A percentile compares a stretch with the other conserved stretches of the same genome.
These are phyloP conservation scores for Solenopsis fugax DNA, from an alignment of 1,140 invertebrate species.

Conservation along the genomic window DNA sequence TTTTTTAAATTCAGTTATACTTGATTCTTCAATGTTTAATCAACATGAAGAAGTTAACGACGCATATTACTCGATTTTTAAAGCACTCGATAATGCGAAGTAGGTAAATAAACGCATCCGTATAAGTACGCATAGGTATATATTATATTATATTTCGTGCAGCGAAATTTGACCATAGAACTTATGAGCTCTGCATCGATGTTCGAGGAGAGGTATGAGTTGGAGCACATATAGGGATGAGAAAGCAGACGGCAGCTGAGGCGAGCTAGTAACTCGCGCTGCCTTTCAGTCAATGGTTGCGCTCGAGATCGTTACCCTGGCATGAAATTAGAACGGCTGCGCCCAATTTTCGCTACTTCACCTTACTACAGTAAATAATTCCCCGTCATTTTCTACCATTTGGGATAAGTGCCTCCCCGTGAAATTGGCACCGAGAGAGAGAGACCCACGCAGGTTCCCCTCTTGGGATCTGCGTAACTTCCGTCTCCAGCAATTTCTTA, in stretches of 20 bases:
- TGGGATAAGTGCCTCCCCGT: constrained; percentile 77
- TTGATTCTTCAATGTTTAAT: background rate
- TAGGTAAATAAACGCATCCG: constrained; percentile 31
- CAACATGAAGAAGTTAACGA: constrained; percentile 18
- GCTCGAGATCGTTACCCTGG: constrained; percentile 74
- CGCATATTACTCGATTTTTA: constrained; percentile 8
- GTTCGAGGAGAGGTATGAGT: background rate
- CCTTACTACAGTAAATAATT: constrained; percentile 80
- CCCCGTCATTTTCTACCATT: constrained; percentile 80
- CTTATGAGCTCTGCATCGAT: constrained; percentile 38
- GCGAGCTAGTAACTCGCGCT: constrained; percentile 31
- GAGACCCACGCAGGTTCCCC: constrained; percentile 66
- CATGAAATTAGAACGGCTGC: constrained; percentile 82
- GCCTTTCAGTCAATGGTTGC: constrained; percentile 64
- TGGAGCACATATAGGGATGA: constrained; percentile 37
- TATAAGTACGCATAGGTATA: background rate
- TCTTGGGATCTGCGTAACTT: constrained; percentile 41
- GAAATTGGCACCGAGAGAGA: constrained; percentile 72
- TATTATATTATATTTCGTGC: too few relatives aligned
- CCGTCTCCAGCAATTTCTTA: constrained; percentile 26
- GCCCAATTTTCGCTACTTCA: constrained; percentile 82
- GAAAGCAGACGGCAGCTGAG: constrained; percentile 32
- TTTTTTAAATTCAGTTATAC: background rate
- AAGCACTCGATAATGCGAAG: background rate
- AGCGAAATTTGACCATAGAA: constrained; percentile 49